Evolutionary conservation across 2,888 invertebrate genomes (phyloP).

Genomic region (Saturnia japonica): DNA sequence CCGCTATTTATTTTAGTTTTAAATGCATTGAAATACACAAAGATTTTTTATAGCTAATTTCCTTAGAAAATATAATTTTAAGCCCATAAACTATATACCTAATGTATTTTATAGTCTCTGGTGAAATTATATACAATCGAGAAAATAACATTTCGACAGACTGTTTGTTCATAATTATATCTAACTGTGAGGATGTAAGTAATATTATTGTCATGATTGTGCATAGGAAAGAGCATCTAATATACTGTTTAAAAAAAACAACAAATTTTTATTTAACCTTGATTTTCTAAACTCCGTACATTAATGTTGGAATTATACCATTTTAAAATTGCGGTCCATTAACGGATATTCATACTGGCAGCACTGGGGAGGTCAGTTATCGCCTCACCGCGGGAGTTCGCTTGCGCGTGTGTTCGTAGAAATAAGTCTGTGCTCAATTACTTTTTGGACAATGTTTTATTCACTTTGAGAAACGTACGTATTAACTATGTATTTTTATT

Average conservation of each 20-base stretch:
- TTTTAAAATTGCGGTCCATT: background rate
- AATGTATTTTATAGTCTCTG: too few relatives aligned
- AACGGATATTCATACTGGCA: background rate
- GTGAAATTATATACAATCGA: too few relatives aligned
- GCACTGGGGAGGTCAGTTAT: slow-evolving; percentile 7
- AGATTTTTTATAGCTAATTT: too few relatives aligned
- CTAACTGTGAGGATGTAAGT: too few relatives aligned
- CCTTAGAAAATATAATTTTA: too few relatives aligned
- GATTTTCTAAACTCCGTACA: background rate
- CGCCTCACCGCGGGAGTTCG: slow-evolving; percentile 28
- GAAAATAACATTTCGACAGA: too few relatives aligned
- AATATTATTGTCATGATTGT: too few relatives aligned
- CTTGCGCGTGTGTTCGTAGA: slow-evolving; percentile 23
- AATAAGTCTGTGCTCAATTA: slow-evolving; percentile 17
- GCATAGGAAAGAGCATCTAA: too few relatives aligned
- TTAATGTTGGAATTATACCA: background rate
- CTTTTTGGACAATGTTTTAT: slow-evolving; percentile 18
- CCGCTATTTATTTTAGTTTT: too few relatives aligned
- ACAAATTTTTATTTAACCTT: background rate
- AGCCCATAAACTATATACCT: too few relatives aligned
- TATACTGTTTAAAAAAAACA: background rate
- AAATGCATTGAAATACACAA: too few relatives aligned
- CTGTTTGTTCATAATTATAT: too few relatives aligned
- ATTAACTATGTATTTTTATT: background rate
- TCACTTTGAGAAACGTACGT: slow-evolving; percentile 9